Evolutionary conservation across 2,113 vertebrate genomes (phyloP).

Genomic region (Furnarius figulus): DNA sequence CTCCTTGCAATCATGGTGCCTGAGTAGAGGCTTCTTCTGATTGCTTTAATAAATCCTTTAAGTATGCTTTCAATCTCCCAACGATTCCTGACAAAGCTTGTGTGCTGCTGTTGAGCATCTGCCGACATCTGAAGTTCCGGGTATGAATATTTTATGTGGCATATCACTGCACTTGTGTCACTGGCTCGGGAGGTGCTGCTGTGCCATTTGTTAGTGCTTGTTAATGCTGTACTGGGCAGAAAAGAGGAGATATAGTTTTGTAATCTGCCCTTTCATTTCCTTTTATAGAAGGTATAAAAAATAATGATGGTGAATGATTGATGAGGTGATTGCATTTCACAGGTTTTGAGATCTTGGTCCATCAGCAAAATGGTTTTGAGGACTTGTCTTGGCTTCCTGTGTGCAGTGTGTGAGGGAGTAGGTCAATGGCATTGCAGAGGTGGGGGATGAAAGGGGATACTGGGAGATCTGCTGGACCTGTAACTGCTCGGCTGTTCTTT

Average conservation of each 20-base stretch:
- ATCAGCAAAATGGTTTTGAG: slow-evolving; percentile 63
- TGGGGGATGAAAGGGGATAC: background rate
- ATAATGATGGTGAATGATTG: slow-evolving; percentile 67
- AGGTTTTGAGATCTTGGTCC: slow-evolving; percentile 63
- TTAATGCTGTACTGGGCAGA: slow-evolving; percentile 51
- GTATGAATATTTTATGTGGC: slow-evolving; percentile 73
- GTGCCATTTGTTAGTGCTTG: slow-evolving; percentile 38
- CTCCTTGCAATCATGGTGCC: slow-evolving; percentile 70
- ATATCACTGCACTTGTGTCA: slow-evolving; percentile 51
- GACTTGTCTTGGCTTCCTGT: slow-evolving; percentile 13
- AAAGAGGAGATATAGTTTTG: slow-evolving; percentile 33
- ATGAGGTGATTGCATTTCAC: slow-evolving; percentile 73
- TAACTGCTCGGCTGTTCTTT: background rate
- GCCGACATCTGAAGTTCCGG: slow-evolving; percentile 55
- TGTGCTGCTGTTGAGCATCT: slow-evolving; percentile 68
- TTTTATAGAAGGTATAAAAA: slow-evolving; percentile 59
- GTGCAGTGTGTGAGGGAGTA: background rate
- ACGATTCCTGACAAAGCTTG: slow-evolving; percentile 70
- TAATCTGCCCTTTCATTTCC: slow-evolving; percentile 59
- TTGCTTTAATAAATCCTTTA: slow-evolving; percentile 80
- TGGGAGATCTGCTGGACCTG: background rate
- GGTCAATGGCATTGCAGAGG: background rate
- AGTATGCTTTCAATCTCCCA: slow-evolving; percentile 70
- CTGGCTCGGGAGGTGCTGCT: background rate
- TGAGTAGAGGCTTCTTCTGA: slow-evolving; percentile 52